A percentile compares a stretch with the other conserved stretches of the same genome.
phyloP scores from a whole-genome alignment of 2,113 vertebrate genomes.

The Herpailurus yagouaroundi region DNA sequence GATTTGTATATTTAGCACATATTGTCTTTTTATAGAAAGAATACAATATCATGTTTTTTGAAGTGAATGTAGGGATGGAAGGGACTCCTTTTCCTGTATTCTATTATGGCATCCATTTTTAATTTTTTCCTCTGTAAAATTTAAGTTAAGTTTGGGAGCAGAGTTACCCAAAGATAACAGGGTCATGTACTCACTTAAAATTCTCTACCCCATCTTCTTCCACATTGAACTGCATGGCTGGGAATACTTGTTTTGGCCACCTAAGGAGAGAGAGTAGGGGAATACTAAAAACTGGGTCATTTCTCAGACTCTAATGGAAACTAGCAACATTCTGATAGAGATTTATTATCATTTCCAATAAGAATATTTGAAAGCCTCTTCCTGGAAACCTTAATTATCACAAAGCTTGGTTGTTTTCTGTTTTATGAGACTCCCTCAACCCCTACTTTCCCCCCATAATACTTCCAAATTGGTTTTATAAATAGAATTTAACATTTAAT shows the following conservation, averaged over 20 bases:
- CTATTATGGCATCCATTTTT: not conserved
- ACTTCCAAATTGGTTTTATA: conserved; percentile 39
- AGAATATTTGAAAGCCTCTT: conserved; percentile 40
- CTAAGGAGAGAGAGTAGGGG: not conserved
- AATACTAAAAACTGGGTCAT: not conserved
- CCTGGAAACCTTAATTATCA: not conserved
- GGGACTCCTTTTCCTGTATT: not conserved
- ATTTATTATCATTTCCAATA: conserved; percentile 13
- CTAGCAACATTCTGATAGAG: not conserved
- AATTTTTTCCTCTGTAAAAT: not conserved
- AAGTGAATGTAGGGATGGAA: conserved; percentile 27
- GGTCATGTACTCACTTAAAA: conserved; percentile 12
- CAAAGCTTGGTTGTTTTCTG: not conserved
- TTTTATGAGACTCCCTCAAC: not conserved
- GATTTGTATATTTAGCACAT: not conserved
- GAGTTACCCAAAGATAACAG: not conserved
- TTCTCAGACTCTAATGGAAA: not conserved
- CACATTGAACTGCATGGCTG: not conserved
- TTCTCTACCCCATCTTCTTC: not conserved
- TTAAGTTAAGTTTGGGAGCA: conserved; percentile 25
- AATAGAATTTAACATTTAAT: conserved; percentile 23
- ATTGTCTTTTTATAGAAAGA: not conserved
- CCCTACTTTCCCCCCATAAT: not conserved
- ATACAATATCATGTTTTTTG: not conserved
- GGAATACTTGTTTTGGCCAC: not conserved